Percentiles rank a stretch among this genome's conserved stretches.
Conservation (phyloP, 2,113 vertebrate species). For the Microtus richardsoni region DNA sequence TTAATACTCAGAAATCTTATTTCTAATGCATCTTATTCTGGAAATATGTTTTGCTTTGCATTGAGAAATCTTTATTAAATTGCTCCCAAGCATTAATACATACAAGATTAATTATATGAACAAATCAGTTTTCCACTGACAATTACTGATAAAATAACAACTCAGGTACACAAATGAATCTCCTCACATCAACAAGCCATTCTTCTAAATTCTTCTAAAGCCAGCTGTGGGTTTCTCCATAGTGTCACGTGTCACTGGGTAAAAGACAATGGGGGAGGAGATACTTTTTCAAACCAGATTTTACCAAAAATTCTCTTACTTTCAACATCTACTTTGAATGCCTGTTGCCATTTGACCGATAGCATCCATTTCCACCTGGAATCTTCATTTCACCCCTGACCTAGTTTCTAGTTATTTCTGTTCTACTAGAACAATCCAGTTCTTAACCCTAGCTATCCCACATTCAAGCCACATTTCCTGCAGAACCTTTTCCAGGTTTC, state of each 20-base stretch:
- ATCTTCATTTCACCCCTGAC: background rate
- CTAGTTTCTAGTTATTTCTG: background rate
- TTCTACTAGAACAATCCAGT: background rate
- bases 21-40: background rate
- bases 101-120: background rate
- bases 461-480: background rate
- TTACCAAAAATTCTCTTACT: background rate
- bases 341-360: background rate
- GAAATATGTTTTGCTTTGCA: background rate
- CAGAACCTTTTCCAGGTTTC: background rate
- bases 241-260: background rate
- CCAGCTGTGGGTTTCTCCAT: background rate
- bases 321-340: background rate
- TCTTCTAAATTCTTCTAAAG: background rate
- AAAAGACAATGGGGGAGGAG: too few species aligned
- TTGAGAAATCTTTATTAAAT: background rate
- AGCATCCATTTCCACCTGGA: background rate
- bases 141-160: background rate
- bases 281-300: background rate
- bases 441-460: background rate
- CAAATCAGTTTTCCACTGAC: background rate
- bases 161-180: background rate
- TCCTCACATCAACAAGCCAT: background rate
- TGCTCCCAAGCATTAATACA: background rate
- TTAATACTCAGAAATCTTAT: background rate